Evolutionary conservation across 1,140 invertebrate species (phyloP).

Genomic region (Atta cephalotes): DNA sequence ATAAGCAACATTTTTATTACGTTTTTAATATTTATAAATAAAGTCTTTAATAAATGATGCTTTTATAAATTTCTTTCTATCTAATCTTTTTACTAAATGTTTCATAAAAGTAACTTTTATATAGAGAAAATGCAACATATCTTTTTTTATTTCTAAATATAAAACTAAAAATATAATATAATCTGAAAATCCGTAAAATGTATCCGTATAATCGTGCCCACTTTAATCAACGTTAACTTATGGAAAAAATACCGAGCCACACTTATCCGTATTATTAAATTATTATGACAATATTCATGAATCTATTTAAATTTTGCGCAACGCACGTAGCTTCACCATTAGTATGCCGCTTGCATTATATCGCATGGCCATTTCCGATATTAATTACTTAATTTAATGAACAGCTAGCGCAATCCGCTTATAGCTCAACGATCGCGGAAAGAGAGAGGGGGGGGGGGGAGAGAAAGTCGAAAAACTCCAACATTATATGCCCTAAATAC

Average conservation of each 20-base stretch:
- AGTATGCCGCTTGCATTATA: slow-evolving; percentile 35
- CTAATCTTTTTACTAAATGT: background rate
- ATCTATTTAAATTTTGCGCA: slow-evolving; percentile 57
- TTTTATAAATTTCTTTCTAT: background rate
- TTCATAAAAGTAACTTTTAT: background rate
- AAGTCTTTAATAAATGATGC: background rate
- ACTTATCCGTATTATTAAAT: slow-evolving; percentile 1
- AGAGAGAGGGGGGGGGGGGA: background rate
- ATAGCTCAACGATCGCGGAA: slow-evolving; percentile 69
- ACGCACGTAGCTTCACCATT: slow-evolving; percentile 2
- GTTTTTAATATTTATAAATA: background rate
- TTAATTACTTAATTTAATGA: slow-evolving; percentile 82
- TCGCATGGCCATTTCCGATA: slow-evolving; percentile 74
- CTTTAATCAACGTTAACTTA: slow-evolving; percentile 3
- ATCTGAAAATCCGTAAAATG: slow-evolving; percentile 5
- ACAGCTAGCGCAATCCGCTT: slow-evolving; percentile 78
- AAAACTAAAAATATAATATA: background rate
- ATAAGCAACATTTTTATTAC: background rate
- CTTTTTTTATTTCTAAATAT: background rate
- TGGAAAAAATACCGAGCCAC: background rate
- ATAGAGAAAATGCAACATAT: background rate
- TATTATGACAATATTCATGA: slow-evolving; percentile 10
- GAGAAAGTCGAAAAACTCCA: slow-evolving; percentile 22
- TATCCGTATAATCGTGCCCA: background rate
- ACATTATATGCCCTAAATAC: slow-evolving; percentile 62